These are phyloP conservation scores for Drosophila serrata DNA, from an alignment of 1,140 invertebrate species.

Conservation along the genomic window DNA sequence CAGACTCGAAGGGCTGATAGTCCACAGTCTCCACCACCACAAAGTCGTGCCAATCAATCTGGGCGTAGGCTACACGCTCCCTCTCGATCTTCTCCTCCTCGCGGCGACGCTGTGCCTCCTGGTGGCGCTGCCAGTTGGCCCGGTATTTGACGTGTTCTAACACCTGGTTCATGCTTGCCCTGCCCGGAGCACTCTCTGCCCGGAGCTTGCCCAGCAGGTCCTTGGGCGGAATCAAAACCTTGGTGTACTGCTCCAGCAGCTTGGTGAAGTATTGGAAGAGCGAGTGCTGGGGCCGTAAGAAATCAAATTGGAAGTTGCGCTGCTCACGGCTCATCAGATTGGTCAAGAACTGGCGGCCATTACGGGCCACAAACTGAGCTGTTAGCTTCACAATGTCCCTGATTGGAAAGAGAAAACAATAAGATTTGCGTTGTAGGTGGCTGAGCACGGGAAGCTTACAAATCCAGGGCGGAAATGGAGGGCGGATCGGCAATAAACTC, in stretches of 20 bases:
- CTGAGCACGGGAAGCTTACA: constrained; percentile 86
- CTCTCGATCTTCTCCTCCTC: constrained; percentile 98
- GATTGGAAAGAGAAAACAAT: constrained; percentile 68
- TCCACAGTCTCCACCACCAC: constrained; percentile 99
- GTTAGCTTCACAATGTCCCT: constrained; percentile 99
- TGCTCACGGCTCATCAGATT: constrained; percentile 99
- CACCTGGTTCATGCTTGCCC: constrained; percentile 89
- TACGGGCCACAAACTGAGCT: constrained; percentile 99
- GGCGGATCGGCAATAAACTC: constrained; percentile 99
- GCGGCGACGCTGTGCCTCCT: constrained; percentile 95
- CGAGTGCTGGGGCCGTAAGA: constrained; percentile 98
- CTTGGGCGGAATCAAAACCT: constrained; percentile 98
- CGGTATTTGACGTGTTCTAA: constrained; percentile 97
- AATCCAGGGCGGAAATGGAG: constrained; percentile 98
- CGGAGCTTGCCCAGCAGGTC: constrained; percentile 93
- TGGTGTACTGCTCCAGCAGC: constrained; percentile 98
- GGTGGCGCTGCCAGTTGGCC: constrained; percentile 98
- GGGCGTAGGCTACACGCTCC: constrained; percentile 98
- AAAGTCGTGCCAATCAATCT: constrained; percentile 99
- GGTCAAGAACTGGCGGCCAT: constrained; percentile 98
- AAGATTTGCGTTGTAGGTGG: not conserved
- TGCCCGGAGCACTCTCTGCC: constrained; percentile 89
- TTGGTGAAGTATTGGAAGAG: constrained; percentile 99
- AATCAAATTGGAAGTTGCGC: constrained; percentile 99
- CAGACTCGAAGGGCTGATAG: constrained; percentile 98